Evolutionary conservation across 2,113 vertebrate species (phyloP).

Genomic region (Cyanistes caeruleus): DNA sequence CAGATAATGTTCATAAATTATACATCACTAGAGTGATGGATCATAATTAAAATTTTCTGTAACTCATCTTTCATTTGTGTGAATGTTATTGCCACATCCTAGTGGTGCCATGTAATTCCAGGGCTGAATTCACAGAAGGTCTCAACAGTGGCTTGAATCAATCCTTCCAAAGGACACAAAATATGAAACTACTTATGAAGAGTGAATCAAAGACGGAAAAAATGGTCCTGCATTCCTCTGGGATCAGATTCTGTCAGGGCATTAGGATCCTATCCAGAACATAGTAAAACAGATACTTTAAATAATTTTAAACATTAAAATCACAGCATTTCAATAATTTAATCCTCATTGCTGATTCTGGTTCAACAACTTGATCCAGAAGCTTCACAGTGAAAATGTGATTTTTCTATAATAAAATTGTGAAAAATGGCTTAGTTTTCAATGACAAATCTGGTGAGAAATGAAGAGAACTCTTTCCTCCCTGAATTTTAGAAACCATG

Average conservation of each 20-base stretch:
- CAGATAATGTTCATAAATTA: neutral
- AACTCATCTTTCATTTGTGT: neutral
- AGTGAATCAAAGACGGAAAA: neutral
- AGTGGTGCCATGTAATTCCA: neutral
- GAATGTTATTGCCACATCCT: neutral
- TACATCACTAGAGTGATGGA: neutral
- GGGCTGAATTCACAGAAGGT: neutral
- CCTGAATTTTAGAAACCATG: neutral
- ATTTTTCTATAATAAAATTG: neutral
- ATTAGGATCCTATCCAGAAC: neutral
- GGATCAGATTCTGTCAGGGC: neutral
- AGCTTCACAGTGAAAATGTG: neutral
- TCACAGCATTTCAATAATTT: neutral
- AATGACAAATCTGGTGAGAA: neutral
- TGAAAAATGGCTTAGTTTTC: neutral
- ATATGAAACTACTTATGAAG: neutral
- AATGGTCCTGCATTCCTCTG: neutral
- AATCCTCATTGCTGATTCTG: neutral
- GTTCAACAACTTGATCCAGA: neutral
- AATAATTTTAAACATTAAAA: neutral
- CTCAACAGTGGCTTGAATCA: neutral
- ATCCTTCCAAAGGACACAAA: neutral
- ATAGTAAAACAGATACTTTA: neutral
- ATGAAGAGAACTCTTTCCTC: neutral
- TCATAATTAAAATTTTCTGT: neutral